A percentile compares a stretch with the other conserved stretches of the same genome.
Conservation (phyloP, 2,888 invertebrate species). For the Balanococcus diminutus region DNA sequence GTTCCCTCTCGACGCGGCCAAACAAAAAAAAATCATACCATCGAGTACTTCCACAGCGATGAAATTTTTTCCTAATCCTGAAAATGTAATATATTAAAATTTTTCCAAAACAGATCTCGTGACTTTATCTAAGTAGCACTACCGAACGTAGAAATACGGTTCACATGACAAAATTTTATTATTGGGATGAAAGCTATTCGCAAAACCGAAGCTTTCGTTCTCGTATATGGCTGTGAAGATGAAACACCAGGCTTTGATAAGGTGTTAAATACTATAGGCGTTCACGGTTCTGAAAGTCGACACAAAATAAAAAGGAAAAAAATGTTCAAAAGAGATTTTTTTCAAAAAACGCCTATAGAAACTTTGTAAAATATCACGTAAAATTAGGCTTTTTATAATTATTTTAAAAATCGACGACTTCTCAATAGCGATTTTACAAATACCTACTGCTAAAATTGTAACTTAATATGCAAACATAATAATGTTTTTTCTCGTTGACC, state of each 20-base stretch:
- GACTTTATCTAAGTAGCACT: neutral
- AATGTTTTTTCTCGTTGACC: neutral
- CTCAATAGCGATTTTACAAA: slow-evolving; percentile 18
- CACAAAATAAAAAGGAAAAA: neutral
- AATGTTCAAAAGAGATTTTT: slow-evolving; percentile 20
- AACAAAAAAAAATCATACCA: neutral
- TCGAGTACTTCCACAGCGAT: neutral
- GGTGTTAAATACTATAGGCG: slow-evolving; percentile 29
- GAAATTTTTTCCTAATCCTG: no score
- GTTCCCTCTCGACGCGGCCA: neutral
- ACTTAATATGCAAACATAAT: neutral
- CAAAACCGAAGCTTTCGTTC: neutral
- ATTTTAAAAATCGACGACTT: neutral
- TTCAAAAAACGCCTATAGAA: neutral
- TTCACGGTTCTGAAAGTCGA: neutral
- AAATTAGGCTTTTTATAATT: slow-evolving; percentile 18
- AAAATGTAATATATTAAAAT: neutral
- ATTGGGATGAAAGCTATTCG: neutral
- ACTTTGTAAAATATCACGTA: slow-evolving; percentile 31
- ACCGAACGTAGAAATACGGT: neutral
- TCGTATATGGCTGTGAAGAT: slow-evolving; percentile 34
- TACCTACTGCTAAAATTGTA: slow-evolving; percentile 36
- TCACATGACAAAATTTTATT: neutral
- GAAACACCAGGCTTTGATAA: slow-evolving; percentile 31
- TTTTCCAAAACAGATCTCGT: neutral